phyloP scores from a whole-genome alignment of 2,113 vertebrate genomes.

The Toxotes chatareus region DNA sequence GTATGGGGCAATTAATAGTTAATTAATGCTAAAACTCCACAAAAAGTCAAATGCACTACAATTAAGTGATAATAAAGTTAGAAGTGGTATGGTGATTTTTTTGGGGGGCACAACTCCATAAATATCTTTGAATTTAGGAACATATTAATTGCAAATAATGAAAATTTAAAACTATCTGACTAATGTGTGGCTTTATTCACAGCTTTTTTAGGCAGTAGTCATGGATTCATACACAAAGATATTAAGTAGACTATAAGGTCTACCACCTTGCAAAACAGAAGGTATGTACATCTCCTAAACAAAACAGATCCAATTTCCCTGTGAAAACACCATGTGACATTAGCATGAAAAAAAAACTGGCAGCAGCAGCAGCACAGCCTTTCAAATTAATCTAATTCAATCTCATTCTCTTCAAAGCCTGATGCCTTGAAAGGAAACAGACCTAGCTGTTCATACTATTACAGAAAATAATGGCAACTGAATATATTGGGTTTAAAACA shows the following conservation, averaged over 20 bases:
- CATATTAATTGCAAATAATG: background rate
- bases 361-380: conserved; percentile 65
- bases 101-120: background rate
- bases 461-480: conserved; percentile 79
- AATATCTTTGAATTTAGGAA: background rate
- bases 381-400: conserved; percentile 84
- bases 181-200: background rate
- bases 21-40: background rate
- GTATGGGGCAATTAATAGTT: background rate
- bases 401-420: conserved; percentile 83
- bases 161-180: background rate
- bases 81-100: background rate
- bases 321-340: conserved; percentile 71
- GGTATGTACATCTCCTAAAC: conserved; percentile 52
- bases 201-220: background rate
- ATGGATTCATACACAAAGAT: background rate
- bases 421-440: conserved; percentile 81
- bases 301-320: conserved; percentile 63
- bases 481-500: conserved; percentile 83
- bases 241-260: background rate
- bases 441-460: conserved; percentile 80
- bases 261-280: conserved; percentile 21
- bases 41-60: background rate
- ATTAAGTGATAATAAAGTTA: background rate
- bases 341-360: conserved; percentile 76